These are phyloP conservation scores for Takifugu flavidus DNA, from an alignment of 2,113 vertebrate species.

Conservation along the genomic window DNA sequence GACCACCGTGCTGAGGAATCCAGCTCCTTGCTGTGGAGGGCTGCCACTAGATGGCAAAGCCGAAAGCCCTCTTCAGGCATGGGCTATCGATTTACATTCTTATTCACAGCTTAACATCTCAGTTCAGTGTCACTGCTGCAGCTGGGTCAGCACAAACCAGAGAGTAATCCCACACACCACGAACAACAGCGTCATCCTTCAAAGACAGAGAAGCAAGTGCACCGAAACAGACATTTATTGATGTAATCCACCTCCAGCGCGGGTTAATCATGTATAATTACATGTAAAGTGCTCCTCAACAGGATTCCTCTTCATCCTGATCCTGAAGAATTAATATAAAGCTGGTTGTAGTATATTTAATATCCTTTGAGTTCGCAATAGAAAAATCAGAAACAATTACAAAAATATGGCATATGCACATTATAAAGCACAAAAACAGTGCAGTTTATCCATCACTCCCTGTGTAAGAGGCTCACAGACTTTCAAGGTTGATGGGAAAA, in stretches of 20 bases:
- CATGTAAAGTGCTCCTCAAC: no score
- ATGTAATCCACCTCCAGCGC: no score
- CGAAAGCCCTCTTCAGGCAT: not conserved
- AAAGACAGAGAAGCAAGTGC: no score
- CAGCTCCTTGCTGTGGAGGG: conserved; percentile 33
- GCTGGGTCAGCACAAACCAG: conserved; percentile 32
- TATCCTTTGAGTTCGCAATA: no score
- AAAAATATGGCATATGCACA: not conserved
- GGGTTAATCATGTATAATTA: no score
- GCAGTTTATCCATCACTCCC: conserved; percentile 3
- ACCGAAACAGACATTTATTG: no score
- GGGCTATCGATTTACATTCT: not conserved
- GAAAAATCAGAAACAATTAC: not conserved
- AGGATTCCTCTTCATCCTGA: no score
- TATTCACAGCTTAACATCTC: not conserved
- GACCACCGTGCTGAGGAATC: conserved; percentile 6
- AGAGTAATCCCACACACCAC: no score
- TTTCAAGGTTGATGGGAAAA: not conserved
- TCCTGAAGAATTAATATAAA: no score
- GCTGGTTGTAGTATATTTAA: no score
- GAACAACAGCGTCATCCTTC: no score
- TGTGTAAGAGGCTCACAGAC: no score
- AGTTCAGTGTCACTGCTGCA: conserved; percentile 17
- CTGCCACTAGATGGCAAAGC: conserved; percentile 51
- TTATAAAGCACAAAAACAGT: not conserved